Evolutionary conservation across 1,140 invertebrate species (phyloP), one percentile per base, ranked within the genome.

Genomic region (Trichonephila clavipes): DNA sequence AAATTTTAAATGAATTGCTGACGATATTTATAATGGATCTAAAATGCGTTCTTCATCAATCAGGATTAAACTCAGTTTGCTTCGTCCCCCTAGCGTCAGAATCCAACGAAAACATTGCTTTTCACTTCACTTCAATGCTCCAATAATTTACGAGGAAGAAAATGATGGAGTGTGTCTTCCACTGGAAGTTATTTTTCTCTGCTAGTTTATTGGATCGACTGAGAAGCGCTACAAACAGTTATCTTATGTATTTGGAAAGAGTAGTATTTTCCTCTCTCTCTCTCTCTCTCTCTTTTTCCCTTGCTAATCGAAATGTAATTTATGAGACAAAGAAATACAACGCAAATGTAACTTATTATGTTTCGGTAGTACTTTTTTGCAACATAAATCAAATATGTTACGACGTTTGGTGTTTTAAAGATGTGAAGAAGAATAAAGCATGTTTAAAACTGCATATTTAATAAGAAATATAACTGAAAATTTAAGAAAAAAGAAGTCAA

Each of bases 21-120:
- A n/a, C 88, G 69, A 72, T 81, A 59, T 81, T 90, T 81, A 61
- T 81, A 90, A 90, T 82, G 72, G 51, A 90, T 90, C 28, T 28
- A n/a, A 16, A 21, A 51, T 14, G 72, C 51, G 5, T 19, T 2
- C 58, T 62, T 81, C 69, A 90, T 90, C 89, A 90, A 90, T 90
- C 58, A 90, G 69, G 34, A 77, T 77, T 77, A 77, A 40, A 12
- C 18, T 77, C 28, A 18, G 62, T 64, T 64, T 64, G 16, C 62
- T 16, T 64, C 21, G 18, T 64, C 19, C 62, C 18, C 16, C 51
- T 51, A 51, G 21, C 21, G 62, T 64, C 72, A 18, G 6, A 28
- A 10, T 77, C 72, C 28, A 77, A 19, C 34, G 28, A 40, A 77
- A 77, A 77, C 72, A 77, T 34, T 28, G 28, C 72, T 34, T 77